A percentile compares a stretch with the other conserved stretches of the same genome.
These are phyloP conservation scores for Corythaixoides concolor DNA, from an alignment of 2,113 vertebrate species.

Conservation along the genomic window DNA sequence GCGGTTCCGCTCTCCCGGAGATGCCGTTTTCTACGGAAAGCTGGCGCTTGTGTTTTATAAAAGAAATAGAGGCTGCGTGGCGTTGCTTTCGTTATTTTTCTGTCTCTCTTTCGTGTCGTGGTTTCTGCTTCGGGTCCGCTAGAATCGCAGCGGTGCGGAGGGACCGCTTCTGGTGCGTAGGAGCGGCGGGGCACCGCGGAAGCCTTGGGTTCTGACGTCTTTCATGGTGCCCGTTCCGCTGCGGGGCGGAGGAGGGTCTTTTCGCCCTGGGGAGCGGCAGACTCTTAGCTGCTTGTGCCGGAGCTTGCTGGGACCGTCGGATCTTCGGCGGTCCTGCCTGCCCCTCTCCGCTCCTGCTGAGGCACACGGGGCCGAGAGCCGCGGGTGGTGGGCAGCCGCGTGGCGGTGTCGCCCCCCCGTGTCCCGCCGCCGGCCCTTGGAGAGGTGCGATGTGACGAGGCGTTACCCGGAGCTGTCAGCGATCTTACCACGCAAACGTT, in stretches of 20 bases:
- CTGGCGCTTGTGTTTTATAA: too few species aligned
- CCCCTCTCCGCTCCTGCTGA: fast-evolving
- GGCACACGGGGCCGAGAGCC: fast-evolving
- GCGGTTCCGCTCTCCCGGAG: fast-evolving
- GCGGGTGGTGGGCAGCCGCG: fast-evolving
- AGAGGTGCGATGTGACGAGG: fast-evolving
- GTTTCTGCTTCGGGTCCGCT: not conserved
- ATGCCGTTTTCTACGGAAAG: not conserved
- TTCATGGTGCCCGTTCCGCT: fast-evolving
- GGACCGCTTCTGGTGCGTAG: fast-evolving
- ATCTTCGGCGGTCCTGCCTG: fast-evolving
- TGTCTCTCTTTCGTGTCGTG: not conserved
- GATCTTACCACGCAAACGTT: fast-evolving
- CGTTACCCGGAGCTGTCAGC: fast-evolving
- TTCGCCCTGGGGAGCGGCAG: not conserved
- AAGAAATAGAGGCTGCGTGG: not conserved
- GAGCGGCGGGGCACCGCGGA: too few species aligned
- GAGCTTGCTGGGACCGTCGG: fast-evolving
- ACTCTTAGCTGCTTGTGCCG: too few species aligned
- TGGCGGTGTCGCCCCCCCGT: fast-evolving
- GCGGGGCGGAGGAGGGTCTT: too few species aligned
- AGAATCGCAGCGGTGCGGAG: not conserved
- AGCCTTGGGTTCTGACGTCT: fast-evolving
- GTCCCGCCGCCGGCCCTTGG: not conserved
- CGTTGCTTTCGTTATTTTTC: too few species aligned